Evolutionary conservation across 2,888 invertebrate species (phyloP).

Genomic region (Lysandra coridon): DNA sequence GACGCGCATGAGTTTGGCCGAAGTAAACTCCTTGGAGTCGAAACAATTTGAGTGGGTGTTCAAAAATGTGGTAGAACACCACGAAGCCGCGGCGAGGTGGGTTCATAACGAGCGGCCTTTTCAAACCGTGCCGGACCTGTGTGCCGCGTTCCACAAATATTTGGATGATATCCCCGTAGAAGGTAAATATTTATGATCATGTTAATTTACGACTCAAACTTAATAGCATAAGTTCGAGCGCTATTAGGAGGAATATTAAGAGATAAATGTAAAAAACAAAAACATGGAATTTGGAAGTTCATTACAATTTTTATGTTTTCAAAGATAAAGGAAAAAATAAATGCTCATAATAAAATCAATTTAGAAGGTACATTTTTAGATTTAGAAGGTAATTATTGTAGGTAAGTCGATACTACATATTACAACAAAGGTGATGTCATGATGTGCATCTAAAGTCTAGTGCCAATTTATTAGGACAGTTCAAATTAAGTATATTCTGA

Average conservation of each 20-base stretch:
- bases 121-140: constrained; percentile 64
- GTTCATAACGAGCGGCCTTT: constrained; percentile 79
- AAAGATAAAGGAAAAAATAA: background rate
- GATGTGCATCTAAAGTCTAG: too few relatives aligned
- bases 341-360: background rate
- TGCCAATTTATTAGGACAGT: too few relatives aligned
- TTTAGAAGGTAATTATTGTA: background rate
- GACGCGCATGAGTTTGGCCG: constrained; percentile 57
- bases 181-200: constrained; percentile 57
- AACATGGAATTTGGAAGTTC: background rate
- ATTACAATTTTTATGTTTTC: constrained; percentile 2
- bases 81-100: constrained; percentile 73
- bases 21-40: constrained; percentile 76
- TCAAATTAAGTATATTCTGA: too few relatives aligned
- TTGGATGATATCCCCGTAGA: constrained; percentile 73
- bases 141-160: constrained; percentile 75
- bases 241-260: background rate
- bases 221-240: constrained; percentile 30
- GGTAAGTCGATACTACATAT: too few relatives aligned
- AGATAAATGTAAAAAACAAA: background rate
- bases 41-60: constrained; percentile 81
- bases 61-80: constrained; percentile 83
- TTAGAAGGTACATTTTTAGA: background rate
- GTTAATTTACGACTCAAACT: constrained; percentile 23
- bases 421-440: too few relatives aligned